phyloP scores from a whole-genome alignment of 2,113 vertebrate species.

The Cebidichthys violaceus region DNA sequence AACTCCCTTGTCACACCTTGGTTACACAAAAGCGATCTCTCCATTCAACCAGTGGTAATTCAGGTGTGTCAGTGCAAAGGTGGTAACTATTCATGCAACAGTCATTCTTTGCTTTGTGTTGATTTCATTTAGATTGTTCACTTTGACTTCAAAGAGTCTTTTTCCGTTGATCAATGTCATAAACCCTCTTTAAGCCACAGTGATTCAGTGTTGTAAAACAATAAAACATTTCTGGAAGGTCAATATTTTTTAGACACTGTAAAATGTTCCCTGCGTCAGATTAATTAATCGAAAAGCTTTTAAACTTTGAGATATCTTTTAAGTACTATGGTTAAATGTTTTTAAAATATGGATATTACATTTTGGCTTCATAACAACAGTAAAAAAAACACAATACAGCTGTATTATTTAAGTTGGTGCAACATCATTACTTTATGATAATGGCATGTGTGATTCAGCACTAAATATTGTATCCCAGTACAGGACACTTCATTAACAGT shows the following conservation, averaged over 20 bases:
- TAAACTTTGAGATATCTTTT: not conserved
- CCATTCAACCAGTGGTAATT: not conserved
- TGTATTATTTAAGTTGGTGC: not conserved
- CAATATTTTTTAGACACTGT: not conserved
- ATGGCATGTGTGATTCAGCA: not conserved
- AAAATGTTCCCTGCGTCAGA: not conserved
- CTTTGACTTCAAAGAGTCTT: not conserved
- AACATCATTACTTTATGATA: not conserved
- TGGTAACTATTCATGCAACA: not conserved
- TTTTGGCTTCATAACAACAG: not conserved
- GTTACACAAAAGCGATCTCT: not conserved
- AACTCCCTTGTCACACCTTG: constrained; percentile 17
- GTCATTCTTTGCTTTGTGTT: constrained; percentile 5
- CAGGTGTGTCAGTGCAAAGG: not conserved
- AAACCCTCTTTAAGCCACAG: not conserved
- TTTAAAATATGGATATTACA: not conserved
- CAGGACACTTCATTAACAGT: not conserved
- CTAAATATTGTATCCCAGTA: not conserved
- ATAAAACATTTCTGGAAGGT: not conserved
- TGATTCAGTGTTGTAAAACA: constrained; percentile 19
- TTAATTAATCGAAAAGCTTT: not conserved
- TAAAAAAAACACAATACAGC: not conserved
- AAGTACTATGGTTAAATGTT: not conserved
- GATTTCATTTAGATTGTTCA: not conserved
- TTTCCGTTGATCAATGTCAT: not conserved